Conservation (phyloP, 1,140 invertebrate genomes). For the Bombus waltoni region DNA sequence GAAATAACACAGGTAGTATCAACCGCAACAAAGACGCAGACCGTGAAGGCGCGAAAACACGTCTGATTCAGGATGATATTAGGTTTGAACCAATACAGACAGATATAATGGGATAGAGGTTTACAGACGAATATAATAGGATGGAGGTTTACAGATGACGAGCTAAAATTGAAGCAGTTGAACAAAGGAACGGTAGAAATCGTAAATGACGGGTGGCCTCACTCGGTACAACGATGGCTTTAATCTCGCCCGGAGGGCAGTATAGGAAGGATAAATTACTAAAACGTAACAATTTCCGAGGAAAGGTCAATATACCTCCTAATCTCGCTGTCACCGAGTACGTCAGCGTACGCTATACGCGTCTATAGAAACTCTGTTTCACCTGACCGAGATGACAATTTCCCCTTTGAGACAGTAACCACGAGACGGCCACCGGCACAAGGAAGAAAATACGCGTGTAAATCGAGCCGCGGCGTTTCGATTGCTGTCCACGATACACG, state of each 20-base stretch:
- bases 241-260: neutral
- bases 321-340: constrained; percentile 11
- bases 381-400: neutral
- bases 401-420: constrained; percentile 1
- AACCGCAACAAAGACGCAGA: neutral
- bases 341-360: neutral
- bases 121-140: neutral
- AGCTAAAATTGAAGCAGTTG: constrained; percentile 13
- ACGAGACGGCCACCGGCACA: neutral
- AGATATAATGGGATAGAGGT: neutral
- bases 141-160: neutral
- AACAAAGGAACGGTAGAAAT: constrained; percentile 29
- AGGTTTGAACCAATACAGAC: neutral
- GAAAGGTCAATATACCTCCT: constrained; percentile 37
- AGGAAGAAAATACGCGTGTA: neutral
- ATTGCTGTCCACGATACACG: neutral
- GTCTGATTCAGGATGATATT: neutral
- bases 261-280: constrained; percentile 10
- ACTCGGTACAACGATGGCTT: neutral
- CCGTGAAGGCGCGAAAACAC: neutral
- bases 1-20: neutral
- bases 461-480: constrained; percentile 22
- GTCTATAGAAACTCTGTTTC: neutral
- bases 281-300: constrained; percentile 31
- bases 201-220: neutral